These are phyloP conservation scores for Cerastis leucographa DNA, from an alignment of 2,888 invertebrate genomes.

Conservation along the genomic window DNA sequence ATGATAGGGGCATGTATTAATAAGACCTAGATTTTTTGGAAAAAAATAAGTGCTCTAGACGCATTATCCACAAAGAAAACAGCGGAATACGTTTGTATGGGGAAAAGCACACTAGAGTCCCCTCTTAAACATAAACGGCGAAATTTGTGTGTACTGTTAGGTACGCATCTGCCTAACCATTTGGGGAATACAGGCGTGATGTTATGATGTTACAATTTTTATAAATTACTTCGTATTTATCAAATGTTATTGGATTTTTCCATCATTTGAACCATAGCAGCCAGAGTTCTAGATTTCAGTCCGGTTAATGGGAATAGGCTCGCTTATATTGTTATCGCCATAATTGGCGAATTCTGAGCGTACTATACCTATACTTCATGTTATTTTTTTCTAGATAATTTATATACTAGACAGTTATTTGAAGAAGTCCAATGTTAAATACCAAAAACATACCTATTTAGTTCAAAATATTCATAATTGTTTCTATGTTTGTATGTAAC, in stretches of 20 bases:
- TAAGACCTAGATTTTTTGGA: too few species aligned
- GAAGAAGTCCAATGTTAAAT: conserved; percentile 12
- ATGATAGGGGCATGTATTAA: too few species aligned
- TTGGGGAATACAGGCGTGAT: too few species aligned
- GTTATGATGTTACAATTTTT: neutral
- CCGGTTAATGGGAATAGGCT: neutral
- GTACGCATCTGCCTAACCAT: too few species aligned
- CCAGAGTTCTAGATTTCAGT: neutral
- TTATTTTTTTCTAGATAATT: conserved; percentile 12
- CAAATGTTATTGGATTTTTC: neutral
- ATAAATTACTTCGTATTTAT: neutral
- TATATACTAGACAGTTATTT: neutral
- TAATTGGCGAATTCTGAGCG: neutral
- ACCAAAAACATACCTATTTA: conserved; percentile 35
- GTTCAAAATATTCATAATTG: conserved; percentile 36
- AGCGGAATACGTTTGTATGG: too few species aligned
- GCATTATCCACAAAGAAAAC: too few species aligned
- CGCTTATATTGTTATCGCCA: too few species aligned
- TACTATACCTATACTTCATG: neutral
- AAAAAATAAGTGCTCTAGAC: too few species aligned
- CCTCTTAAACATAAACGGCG: too few species aligned
- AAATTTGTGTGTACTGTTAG: too few species aligned
- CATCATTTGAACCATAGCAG: neutral
- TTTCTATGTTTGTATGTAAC: conserved; percentile 12
- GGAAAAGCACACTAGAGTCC: too few species aligned